phyloP scores from a whole-genome alignment of 2,113 vertebrate species.

The Reinhardtius hippoglossoides region DNA sequence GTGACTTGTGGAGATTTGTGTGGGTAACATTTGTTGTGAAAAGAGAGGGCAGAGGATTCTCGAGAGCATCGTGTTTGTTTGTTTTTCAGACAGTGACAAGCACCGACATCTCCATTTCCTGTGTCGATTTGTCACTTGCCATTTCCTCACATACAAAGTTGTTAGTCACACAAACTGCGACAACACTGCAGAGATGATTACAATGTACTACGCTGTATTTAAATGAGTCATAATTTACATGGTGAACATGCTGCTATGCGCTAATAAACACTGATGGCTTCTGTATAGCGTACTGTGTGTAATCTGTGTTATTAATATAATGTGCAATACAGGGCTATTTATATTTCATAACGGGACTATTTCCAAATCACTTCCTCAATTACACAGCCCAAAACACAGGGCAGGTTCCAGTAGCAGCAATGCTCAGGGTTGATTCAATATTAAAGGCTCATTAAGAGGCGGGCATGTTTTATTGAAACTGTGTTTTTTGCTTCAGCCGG shows the following conservation, averaged over 20 bases:
- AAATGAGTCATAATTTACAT: constrained; percentile 1
- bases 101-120: constrained; percentile 17
- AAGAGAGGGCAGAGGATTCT: constrained; percentile 21
- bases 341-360: constrained; percentile 45
- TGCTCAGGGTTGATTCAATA: constrained; percentile 39
- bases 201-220: neutral
- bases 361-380: constrained; percentile 35
- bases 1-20: constrained; percentile 2
- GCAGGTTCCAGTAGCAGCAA: constrained; percentile 20
- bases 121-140: constrained; percentile 13
- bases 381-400: constrained; percentile 22
- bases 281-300: neutral
- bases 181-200: neutral
- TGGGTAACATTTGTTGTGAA: constrained; percentile 42
- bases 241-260: neutral
- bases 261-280: neutral
- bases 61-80: neutral
- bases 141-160: constrained; percentile 18
- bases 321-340: constrained; percentile 20
- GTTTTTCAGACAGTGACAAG: constrained; percentile 4
- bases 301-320: constrained; percentile 31
- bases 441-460: constrained; percentile 56
- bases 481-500: constrained; percentile 23
- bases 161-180: constrained; percentile 1
- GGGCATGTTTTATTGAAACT: constrained; percentile 31